A percentile compares a stretch with the other conserved stretches of the same genome.
phyloP scores from a whole-genome alignment of 2,797 vertebrate genomes.

The Orestias chungarensis region DNA sequence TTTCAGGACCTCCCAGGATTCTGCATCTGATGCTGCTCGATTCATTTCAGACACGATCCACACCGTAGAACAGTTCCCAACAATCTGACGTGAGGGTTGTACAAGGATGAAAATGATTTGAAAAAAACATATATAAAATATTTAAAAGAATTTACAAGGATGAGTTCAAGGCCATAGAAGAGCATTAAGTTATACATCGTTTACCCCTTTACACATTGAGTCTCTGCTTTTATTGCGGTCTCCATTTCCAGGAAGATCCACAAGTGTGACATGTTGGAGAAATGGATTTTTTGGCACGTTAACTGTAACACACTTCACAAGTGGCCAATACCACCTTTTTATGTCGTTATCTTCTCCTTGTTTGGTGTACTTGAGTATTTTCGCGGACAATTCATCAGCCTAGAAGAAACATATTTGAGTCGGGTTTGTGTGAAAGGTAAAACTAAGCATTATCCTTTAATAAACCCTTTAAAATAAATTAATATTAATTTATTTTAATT shows the following conservation, averaged over 20 bases:
- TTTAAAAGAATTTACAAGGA: not conserved
- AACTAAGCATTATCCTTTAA: too few relatives aligned
- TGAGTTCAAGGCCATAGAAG: not conserved
- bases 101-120: not conserved
- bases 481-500: too few relatives aligned
- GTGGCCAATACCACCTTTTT: slow-evolving; percentile 56
- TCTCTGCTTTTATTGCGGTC: slow-evolving; percentile 66
- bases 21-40: slow-evolving; percentile 30
- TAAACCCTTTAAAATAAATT: too few relatives aligned
- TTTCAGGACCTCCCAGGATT: slow-evolving; percentile 49
- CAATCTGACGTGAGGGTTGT: slow-evolving; percentile 27
- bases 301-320: slow-evolving; percentile 68
- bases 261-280: slow-evolving; percentile 59
- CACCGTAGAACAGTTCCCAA: slow-evolving; percentile 50
- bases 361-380: slow-evolving; percentile 35
- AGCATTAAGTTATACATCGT: not conserved
- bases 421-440: not conserved
- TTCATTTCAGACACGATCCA: slow-evolving; percentile 49
- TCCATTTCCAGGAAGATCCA: slow-evolving; percentile 72
- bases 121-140: not conserved
- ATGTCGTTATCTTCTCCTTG: accelerated
- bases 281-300: slow-evolving; percentile 46
- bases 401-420: slow-evolving; percentile 16
- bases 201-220: slow-evolving; percentile 67
- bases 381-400: slow-evolving; percentile 38